These are phyloP conservation scores for Drosophila novamexicana DNA, from an alignment of 1,140 invertebrate genomes.

Conservation along the genomic window DNA sequence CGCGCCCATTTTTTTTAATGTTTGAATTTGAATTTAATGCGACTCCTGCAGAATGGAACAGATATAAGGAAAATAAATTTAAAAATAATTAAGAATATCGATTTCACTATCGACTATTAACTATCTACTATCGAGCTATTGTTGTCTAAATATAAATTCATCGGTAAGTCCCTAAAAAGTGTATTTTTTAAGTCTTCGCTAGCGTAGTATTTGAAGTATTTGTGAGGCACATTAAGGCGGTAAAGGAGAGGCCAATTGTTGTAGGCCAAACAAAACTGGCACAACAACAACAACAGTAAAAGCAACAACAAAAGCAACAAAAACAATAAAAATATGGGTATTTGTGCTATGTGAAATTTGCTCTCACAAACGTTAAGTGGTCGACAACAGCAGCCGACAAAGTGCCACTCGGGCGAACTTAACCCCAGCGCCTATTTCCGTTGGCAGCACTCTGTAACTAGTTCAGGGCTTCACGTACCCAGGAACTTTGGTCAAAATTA, in stretches of 20 bases:
- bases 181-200: not conserved
- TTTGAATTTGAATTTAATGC: too few species aligned
- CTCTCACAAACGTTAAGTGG: conserved; percentile 74
- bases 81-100: too few species aligned
- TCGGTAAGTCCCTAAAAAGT: too few species aligned
- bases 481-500: conserved; percentile 10
- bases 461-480: not conserved
- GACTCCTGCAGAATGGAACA: too few species aligned
- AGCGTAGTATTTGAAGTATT: conserved; percentile 20
- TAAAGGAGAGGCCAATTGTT: conserved; percentile 67
- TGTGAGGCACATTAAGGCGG: conserved; percentile 45
- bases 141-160: too few species aligned
- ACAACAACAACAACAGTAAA: conserved; percentile 43
- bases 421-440: conserved; percentile 22
- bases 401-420: conserved; percentile 64
- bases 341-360: conserved; percentile 77
- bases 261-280: conserved; percentile 73
- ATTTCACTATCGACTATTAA: too few species aligned
- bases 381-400: conserved; percentile 60
- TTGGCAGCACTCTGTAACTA: conserved; percentile 2
- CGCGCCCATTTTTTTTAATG: too few species aligned
- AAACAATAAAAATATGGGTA: conserved; percentile 55
- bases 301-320: conserved; percentile 25
- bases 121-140: too few species aligned
- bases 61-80: too few species aligned